Evolutionary conservation across 2,113 vertebrate species (phyloP).

Genomic region (Lophura nycthemera): DNA sequence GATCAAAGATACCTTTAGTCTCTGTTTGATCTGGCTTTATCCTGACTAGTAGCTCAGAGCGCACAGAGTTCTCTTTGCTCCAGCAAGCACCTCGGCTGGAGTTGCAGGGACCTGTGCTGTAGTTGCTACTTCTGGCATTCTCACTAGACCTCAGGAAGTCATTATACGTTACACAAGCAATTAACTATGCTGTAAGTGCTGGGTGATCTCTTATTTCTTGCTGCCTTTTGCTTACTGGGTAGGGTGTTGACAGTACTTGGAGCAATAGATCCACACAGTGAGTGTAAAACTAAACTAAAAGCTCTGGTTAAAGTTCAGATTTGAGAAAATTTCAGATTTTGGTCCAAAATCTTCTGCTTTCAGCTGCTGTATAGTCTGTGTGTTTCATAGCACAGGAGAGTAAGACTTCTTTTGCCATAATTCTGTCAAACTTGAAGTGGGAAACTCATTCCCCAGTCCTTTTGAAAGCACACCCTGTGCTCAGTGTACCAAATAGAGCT

Average conservation of each 20-base stretch:
- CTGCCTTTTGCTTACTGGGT: slow-evolving; percentile 5
- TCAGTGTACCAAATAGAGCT: not conserved
- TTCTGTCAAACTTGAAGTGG: not conserved
- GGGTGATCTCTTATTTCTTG: not conserved
- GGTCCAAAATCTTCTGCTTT: slow-evolving; percentile 19
- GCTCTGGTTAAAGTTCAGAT: slow-evolving; percentile 25
- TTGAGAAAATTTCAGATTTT: slow-evolving; percentile 23
- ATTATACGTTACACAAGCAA: slow-evolving; percentile 24
- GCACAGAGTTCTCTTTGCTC: not conserved
- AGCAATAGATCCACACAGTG: not conserved
- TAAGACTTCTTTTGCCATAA: not conserved
- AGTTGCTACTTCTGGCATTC: not conserved
- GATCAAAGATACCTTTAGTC: not conserved
- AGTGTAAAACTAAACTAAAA: slow-evolving; percentile 43
- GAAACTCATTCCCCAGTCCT: not conserved
- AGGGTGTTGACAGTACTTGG: slow-evolving; percentile 56
- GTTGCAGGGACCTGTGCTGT: not conserved
- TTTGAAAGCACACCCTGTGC: not conserved
- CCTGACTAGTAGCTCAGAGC: not conserved
- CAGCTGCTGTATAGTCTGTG: not conserved
- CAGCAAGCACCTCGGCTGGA: not conserved
- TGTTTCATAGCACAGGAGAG: not conserved
- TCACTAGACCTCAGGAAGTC: not conserved
- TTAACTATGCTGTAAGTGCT: not conserved
- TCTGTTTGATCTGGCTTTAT: not conserved